Evolutionary conservation across 2,888 invertebrate genomes (phyloP).

Genomic region (Hoplodrina ambigua): DNA sequence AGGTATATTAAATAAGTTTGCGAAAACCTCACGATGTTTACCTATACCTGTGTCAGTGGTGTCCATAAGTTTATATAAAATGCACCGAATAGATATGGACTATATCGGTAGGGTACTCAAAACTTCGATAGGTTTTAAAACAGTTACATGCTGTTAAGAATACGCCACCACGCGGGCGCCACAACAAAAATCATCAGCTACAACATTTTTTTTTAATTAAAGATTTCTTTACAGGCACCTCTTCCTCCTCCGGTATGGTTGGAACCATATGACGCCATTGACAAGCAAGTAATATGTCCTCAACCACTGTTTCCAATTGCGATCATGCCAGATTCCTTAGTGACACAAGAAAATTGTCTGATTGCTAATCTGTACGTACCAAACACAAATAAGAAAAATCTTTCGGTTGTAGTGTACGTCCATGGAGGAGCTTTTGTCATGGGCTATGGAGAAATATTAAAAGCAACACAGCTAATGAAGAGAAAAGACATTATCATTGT

Average conservation of each 20-base stretch:
- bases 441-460: conserved; percentile 58
- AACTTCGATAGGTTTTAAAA: too few relatives aligned
- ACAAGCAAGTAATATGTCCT: conserved; percentile 63
- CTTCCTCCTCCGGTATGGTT: conserved; percentile 69
- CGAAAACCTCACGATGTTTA: too few relatives aligned
- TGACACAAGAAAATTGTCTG: conserved; percentile 20
- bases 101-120: too few relatives aligned
- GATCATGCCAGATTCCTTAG: neutral
- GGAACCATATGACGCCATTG: conserved; percentile 60
- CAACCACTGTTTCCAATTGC: conserved; percentile 40
- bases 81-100: too few relatives aligned
- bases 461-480: conserved; percentile 57
- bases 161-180: neutral
- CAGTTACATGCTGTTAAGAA: neutral
- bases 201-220: neutral
- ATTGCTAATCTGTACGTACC: conserved; percentile 38
- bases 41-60: too few relatives aligned
- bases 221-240: conserved; percentile 65
- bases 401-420: conserved; percentile 56
- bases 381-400: conserved; percentile 20
- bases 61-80: too few relatives aligned
- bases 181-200: too few relatives aligned
- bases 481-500: conserved; percentile 67
- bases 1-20: too few relatives aligned
- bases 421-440: conserved; percentile 71